phyloP scores from a whole-genome alignment of 2,797 vertebrate species.

The Chelon labrosus region DNA sequence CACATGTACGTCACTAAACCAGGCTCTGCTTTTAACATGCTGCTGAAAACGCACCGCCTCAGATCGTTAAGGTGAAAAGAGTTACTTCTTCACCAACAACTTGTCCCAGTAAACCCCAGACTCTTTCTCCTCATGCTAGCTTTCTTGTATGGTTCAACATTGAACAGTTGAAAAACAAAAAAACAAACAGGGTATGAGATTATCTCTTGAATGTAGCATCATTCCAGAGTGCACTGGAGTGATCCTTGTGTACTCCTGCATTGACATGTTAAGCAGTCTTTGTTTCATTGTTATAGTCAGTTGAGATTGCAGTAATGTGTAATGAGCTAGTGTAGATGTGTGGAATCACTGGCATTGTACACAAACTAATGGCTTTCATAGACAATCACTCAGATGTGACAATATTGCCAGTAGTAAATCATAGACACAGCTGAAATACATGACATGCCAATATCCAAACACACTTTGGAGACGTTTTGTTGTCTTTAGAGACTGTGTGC shows the following conservation, averaged over 20 bases:
- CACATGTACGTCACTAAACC: constrained; percentile 24
- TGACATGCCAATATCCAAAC: constrained; percentile 1
- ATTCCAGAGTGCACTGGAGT: constrained; percentile 11
- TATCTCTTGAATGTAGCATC: constrained; percentile 36
- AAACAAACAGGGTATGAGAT: constrained; percentile 1
- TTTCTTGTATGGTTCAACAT: constrained; percentile 22
- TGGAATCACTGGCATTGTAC: constrained; percentile 16
- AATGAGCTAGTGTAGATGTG: constrained; percentile 17
- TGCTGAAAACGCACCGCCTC: background rate
- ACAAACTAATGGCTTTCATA: background rate
- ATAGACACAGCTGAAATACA: background rate
- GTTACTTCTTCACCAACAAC: background rate
- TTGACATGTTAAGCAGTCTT: constrained; percentile 9
- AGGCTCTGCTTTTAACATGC: background rate
- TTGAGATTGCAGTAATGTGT: constrained; percentile 16
- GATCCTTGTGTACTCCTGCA: background rate
- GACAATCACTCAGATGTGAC: constrained; percentile 37
- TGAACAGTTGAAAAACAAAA: background rate
- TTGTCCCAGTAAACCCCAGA: background rate
- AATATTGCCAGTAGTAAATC: constrained; percentile 6
- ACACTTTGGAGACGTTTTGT: background rate
- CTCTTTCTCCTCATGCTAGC: background rate
- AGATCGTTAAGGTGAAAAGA: constrained; percentile 3
- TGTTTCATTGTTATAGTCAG: constrained; percentile 6
- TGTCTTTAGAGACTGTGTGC: background rate